Base-by-base conservation (phyloP, 1,140 invertebrate genomes). In the Sminthurinus signatus region DNA sequence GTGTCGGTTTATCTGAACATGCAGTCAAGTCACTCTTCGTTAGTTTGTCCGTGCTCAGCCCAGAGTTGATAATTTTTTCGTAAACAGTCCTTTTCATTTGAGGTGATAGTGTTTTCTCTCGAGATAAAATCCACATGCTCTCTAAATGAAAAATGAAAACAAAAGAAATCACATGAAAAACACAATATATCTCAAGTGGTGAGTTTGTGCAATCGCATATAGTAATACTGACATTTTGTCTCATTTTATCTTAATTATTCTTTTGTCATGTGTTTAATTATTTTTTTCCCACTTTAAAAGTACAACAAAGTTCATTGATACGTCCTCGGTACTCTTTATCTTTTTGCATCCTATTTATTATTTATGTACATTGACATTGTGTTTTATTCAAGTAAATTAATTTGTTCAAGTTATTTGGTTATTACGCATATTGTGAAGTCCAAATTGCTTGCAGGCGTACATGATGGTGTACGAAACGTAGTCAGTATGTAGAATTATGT, bases 381-480 rank as follows among this genome's bases (percentile, higher is more conserved):
- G n/a, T n/a, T n/a, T n/a, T n/a, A n/a, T n/a, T n/a, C n/a, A n/a
- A n/a, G n/a, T n/a, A n/a, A n/a, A 27, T 54, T 15, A 15, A 12
- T 12, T 12, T 48, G 5, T 36, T 36, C 15, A 15, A 36, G 15
- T 36, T 36, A 5, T 8, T 36, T 23, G 17, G 42, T 27, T 48
- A 60, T 67, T 64, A 70, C 68, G 67, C n/a, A 66, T 48, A 32
- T 70, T 73, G n/a, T 68, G 19, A 8, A 64, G 44, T 23, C 60
- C 64, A 14, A 67, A 0, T 55, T 74, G 65, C 21, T 44, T 46
- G 60, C 76, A 77, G 2, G 70, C 62, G 69, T 72, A 77, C n/a
- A 76, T 74, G 15, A 77, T 50, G 1, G 75, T 71, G 48, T 75
- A 76, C n/a, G 51, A 72, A n/a, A 57, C 58, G 57, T 77, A 77